Evolutionary conservation across 2,888 invertebrate species (phyloP), one percentile per base, ranked within the genome.

Genomic region (Caenorhabditis panamensis): DNA sequence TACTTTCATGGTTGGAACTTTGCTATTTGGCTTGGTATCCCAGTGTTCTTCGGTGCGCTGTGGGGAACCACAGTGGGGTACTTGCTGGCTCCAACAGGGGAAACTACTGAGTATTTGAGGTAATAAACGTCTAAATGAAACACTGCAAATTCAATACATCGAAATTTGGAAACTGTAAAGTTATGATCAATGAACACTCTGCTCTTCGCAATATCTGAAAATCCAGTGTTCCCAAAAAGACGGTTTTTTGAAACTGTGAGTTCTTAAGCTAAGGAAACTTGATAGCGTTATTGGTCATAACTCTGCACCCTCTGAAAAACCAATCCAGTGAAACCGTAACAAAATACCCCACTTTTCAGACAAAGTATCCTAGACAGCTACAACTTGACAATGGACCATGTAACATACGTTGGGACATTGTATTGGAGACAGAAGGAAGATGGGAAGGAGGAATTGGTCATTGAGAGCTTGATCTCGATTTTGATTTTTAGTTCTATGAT

Each of bases 91-190:
- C 77, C 77, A 3, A 61, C 41, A 18, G 26, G 8, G 11, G 63
- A 63, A 24, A 56, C 56, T 26, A 64, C 58, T 4, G 63, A 68
- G 62, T 76, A 68, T 49, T 37, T 76, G 26, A 63, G 62, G 68
- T 67, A 18, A 47, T 16, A 13, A 16, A 18, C n/a, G n/a, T n/a
- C n/a, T n/a, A n/a, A n/a, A n/a, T n/a, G n/a, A n/a, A n/a, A n/a
- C n/a, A n/a, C n/a, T n/a, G n/a, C n/a, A n/a, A n/a, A n/a, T n/a
- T n/a, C n/a, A n/a, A n/a, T n/a, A n/a, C n/a, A n/a, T n/a, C n/a
- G n/a, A n/a, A n/a, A n/a, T n/a, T n/a, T n/a, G n/a, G n/a, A n/a
- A n/a, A n/a, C n/a, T n/a, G n/a, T n/a, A n/a, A n/a, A n/a, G n/a
- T n/a, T n/a, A n/a, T n/a, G n/a, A n/a, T n/a, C n/a, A n/a, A n/a